Conservation (phyloP, 2,113 vertebrate species). For the Rhinolophus sinicus region DNA sequence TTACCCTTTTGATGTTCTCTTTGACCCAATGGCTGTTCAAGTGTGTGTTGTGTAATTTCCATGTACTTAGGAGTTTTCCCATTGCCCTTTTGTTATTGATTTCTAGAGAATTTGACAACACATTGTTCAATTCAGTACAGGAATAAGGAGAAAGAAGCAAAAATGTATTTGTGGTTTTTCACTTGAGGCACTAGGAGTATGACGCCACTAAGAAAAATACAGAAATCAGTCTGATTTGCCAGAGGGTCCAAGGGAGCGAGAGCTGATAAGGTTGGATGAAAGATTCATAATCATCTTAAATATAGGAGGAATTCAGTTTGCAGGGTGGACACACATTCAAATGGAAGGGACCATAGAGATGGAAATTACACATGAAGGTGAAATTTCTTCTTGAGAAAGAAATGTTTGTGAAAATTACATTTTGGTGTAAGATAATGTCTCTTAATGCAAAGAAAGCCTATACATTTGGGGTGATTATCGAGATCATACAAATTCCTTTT, state of each 20-base stretch:
- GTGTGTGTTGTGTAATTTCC: not conserved
- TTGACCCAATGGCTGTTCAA: not conserved
- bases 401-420: not conserved
- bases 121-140: not conserved
- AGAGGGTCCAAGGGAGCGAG: not conserved
- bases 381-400: not conserved
- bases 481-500: not conserved
- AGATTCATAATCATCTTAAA: not conserved
- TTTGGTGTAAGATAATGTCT: not conserved
- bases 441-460: not conserved
- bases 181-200: not conserved
- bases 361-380: not conserved
- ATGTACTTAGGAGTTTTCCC: not conserved
- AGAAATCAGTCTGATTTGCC: not conserved
- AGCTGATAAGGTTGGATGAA: not conserved
- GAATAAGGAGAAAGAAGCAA: not conserved
- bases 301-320: not conserved
- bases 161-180: not conserved
- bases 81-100: not conserved
- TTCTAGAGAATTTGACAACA: not conserved
- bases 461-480: not conserved
- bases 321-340: not conserved
- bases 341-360: not conserved
- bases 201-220: not conserved
- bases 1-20: not conserved